Evolutionary conservation across 2,888 invertebrate species (phyloP), one percentile per base, ranked within the genome.

Genomic region (Emmelina monodactyla): DNA sequence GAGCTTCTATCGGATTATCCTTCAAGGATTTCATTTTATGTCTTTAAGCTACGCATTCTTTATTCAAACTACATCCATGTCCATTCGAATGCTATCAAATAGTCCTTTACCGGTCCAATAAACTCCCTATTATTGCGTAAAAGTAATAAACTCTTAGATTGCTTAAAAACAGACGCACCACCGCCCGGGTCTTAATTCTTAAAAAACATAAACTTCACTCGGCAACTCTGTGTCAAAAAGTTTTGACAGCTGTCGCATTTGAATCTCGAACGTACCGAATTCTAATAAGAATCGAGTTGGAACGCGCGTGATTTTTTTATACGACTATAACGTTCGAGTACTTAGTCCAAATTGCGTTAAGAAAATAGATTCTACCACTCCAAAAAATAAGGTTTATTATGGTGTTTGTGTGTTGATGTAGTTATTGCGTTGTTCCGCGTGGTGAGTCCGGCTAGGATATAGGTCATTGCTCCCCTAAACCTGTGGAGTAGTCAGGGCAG

Each of bases 381-480:
- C n/a, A 61, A 65, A 67, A 69, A 67, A 75, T 76, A 78, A 61
- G 68, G 76, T 65, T 68, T 73, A 69, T 40, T 67, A 65, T 73
- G 47, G 59, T 54, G 51, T 53, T 40, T 40, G 50, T 53, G 49
- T 44, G 47, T 45, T 45, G 39, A 38, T 58, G 63, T 52, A 50
- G 58, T 70, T 73, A 51, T 39, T 53, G 51, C 71, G 62, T 72
- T 69, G 54, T 66, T 55, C 46, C 46, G 43, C 54, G 58, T 47
- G 54, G 49, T 52, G 42, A 49, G 50, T 47, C 51, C 55, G 60
- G 55, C 76, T 76, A 79, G 78, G 78, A 79, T 78, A 76, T 79
- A 75, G 78, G 78, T 79, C 78, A 71, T 70, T 79, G 78, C 71
- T 78, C 78, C 78, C 78, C 78, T 75, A 79, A 79, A 79, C 70